Conservation (phyloP, 2,888 invertebrate genomes). For the Calliopum simillimum region DNA sequence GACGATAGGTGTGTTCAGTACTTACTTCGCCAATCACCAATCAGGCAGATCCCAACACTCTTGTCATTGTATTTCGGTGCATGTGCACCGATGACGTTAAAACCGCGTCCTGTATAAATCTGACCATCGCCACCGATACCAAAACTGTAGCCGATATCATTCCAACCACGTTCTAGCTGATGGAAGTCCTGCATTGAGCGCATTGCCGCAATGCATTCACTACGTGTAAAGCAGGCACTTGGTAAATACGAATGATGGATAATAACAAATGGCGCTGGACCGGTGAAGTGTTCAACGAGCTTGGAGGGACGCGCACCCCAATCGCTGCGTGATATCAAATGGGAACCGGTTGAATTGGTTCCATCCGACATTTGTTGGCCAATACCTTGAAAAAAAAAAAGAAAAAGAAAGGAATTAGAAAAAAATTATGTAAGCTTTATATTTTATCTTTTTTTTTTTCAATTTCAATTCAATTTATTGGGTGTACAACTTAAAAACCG, state of each 20-base stretch:
- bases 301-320: slow-evolving; percentile 73
- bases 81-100: slow-evolving; percentile 78
- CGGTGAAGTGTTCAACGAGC: slow-evolving; percentile 66
- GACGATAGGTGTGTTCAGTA: no score
- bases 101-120: slow-evolving; percentile 79
- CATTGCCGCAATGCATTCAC: slow-evolving; percentile 72
- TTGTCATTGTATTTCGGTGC: slow-evolving; percentile 75
- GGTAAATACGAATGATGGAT: slow-evolving; percentile 80
- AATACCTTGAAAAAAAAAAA: slow-evolving; percentile 49
- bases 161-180: slow-evolving; percentile 73
- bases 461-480: no score
- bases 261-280: slow-evolving; percentile 76
- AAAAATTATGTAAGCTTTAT: no score
- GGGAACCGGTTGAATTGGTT: slow-evolving; percentile 38
- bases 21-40: slow-evolving; percentile 80
- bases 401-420: neutral
- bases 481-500: no score
- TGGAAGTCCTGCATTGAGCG: slow-evolving; percentile 76
- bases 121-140: slow-evolving; percentile 79
- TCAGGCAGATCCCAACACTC: slow-evolving; percentile 79
- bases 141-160: slow-evolving; percentile 80
- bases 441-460: no score
- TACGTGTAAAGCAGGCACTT: slow-evolving; percentile 70
- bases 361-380: slow-evolving; percentile 52
- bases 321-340: slow-evolving; percentile 67